Evolutionary conservation across 2,888 invertebrate genomes (phyloP), one percentile per base, ranked within the genome.

Genomic region (Mechanitis mazaeus): DNA sequence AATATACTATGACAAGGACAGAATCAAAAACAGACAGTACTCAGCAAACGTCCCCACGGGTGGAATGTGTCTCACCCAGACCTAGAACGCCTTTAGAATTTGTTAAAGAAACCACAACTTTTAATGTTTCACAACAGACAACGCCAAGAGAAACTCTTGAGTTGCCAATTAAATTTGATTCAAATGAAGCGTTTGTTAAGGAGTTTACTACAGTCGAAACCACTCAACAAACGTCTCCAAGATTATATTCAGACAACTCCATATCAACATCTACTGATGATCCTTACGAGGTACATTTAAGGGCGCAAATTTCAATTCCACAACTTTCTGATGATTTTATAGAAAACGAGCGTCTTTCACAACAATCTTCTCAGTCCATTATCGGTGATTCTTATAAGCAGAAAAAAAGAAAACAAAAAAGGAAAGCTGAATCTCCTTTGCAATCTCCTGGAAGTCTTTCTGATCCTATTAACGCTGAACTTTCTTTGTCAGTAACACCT

Each of bases 231-330:
- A 94, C 94, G 12, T 91, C 92, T 35, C 93, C 94, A 2, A 90
- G 92, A 67, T 79, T 90, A 20, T 81, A 85, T 45, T 91, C 92
- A 58, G 90, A 89, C 68, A 87, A 87, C 69, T 88, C 88, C 0
- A 83, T 89, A 59, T 86, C 90, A 3, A 89, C 89, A 60, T 91
- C 91, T 1, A 87, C 87, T 3, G 91, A 91, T 65, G 91, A 91
- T 68, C 88, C 91, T 12, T 93, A 91, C 69, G 93, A 93, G 85
- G 87, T 93, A n/a, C 91, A 92, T 68, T 85, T 93, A 38, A 81
- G 92, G 71, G 91, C 93, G 47, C 89, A 91, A 64, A 89, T 93
- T 31, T 87, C 92, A 0, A 90, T 93, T 64, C 91, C 92, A 50
- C 83, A 86, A 76, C 75, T 76, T 56, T 86, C 77, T 5, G 78